These are phyloP conservation scores for Bellardia pandia DNA, from an alignment of 2,888 invertebrate genomes.

Conservation along the genomic window DNA sequence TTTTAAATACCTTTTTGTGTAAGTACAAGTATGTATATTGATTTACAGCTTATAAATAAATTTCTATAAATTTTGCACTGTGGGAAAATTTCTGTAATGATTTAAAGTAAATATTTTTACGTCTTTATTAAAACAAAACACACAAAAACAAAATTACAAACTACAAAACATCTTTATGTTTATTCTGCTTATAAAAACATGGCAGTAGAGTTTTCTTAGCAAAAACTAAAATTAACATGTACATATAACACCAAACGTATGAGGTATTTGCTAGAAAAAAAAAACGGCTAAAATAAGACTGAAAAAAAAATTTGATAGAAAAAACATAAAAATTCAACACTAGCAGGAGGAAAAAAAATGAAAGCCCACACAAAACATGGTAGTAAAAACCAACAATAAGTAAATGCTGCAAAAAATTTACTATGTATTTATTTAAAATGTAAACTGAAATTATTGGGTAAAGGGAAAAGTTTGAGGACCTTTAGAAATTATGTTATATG, in stretches of 20 bases:
- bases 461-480: neutral
- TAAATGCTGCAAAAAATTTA: neutral
- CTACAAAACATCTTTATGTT: slow-evolving; percentile 4
- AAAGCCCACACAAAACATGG: slow-evolving; percentile 53
- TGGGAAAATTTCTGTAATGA: slow-evolving; percentile 22
- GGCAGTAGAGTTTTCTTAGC: slow-evolving; percentile 13
- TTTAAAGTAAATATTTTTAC: neutral
- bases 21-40: neutral
- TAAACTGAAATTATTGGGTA: slow-evolving; percentile 24
- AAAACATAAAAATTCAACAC: slow-evolving; percentile 33
- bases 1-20: neutral
- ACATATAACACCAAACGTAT: slow-evolving; percentile 32
- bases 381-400: slow-evolving; percentile 7
- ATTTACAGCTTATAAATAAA: neutral
- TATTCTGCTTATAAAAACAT: slow-evolving; percentile 48
- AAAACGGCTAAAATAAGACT: neutral
- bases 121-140: neutral
- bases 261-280: slow-evolving; percentile 14
- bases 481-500: too few species aligned
- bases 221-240: slow-evolving; percentile 41
- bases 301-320: neutral
- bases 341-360: neutral
- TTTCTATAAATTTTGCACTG: neutral
- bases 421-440: neutral
- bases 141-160: neutral